Evolutionary conservation across 1,140 invertebrate species (phyloP).

Genomic region (Pachypeltis micranthus): DNA sequence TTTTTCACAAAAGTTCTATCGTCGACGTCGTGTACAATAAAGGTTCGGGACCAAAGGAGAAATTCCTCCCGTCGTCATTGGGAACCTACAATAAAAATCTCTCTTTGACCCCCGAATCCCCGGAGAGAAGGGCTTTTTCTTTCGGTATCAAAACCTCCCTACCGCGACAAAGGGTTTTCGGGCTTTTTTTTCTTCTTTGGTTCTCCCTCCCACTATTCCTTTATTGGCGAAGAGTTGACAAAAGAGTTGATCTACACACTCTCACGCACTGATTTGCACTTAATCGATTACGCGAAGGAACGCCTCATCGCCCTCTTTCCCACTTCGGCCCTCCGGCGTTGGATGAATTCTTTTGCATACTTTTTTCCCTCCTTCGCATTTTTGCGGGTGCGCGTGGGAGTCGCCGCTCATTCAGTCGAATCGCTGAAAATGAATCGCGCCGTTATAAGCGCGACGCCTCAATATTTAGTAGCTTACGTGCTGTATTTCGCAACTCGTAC

Average conservation of each 20-base stretch:
- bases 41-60: too few species aligned
- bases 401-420: too few species aligned
- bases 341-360: not conserved
- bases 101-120: not conserved
- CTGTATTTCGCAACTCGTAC: too few species aligned
- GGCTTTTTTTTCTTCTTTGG: not conserved
- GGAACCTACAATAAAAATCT: slow-evolving; percentile 3
- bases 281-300: slow-evolving; percentile 17
- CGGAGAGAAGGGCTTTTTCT: not conserved
- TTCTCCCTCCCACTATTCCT: not conserved
- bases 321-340: too few species aligned
- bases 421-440: too few species aligned
- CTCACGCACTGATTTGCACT: slow-evolving; percentile 13
- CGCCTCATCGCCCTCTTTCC: too few species aligned
- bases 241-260: slow-evolving; percentile 12
- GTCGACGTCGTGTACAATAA: too few species aligned
- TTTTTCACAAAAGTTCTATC: too few species aligned
- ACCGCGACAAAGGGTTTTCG: too few species aligned
- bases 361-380: not conserved
- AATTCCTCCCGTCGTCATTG: not conserved
- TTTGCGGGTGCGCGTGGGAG: too few species aligned
- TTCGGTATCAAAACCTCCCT: not conserved
- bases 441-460: too few species aligned
- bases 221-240: not conserved
- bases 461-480: too few species aligned